Percentiles rank a stretch among this genome's conserved stretches.
Conservation (phyloP, 2,797 vertebrate species). For the Loriculus beryllinus region DNA sequence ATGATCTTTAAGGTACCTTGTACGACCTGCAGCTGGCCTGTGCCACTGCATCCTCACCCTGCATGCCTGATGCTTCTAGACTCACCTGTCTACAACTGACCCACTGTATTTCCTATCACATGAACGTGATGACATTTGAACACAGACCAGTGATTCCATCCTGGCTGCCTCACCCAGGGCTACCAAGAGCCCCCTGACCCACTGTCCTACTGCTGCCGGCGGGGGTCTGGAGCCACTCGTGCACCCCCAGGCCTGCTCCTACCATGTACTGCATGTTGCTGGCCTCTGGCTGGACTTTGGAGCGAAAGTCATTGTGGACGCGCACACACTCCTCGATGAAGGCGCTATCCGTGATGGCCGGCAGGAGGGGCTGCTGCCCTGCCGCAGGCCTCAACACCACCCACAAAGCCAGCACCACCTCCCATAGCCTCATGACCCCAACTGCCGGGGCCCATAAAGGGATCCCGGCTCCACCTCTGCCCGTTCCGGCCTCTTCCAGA, state of each 20-base stretch:
- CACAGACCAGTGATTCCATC: too few relatives aligned
- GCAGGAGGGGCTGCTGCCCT: fast-evolving
- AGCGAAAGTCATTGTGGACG: not conserved
- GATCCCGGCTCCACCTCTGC: not conserved
- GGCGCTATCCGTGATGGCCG: not conserved
- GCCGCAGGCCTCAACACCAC: not conserved
- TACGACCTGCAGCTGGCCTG: not conserved
- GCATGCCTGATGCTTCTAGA: not conserved
- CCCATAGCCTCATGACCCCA: not conserved
- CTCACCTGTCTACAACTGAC: too few relatives aligned
- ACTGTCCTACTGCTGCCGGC: fast-evolving
- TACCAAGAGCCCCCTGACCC: fast-evolving
- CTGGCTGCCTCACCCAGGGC: fast-evolving
- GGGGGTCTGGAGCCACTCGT: fast-evolving
- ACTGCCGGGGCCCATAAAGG: fast-evolving
- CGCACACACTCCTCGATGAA: not conserved
- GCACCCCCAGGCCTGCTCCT: not conserved
- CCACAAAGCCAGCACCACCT: not conserved
- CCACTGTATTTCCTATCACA: not conserved
- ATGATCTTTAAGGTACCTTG: too few relatives aligned
- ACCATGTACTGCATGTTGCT: conserved; percentile 59
- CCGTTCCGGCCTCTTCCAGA: not conserved
- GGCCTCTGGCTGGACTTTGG: fast-evolving
- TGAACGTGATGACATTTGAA: fast-evolving
- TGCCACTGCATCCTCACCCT: not conserved